These are phyloP conservation scores for Scaptomyza polygonia DNA, from an alignment of 2,888 invertebrate genomes.

Conservation along the genomic window DNA sequence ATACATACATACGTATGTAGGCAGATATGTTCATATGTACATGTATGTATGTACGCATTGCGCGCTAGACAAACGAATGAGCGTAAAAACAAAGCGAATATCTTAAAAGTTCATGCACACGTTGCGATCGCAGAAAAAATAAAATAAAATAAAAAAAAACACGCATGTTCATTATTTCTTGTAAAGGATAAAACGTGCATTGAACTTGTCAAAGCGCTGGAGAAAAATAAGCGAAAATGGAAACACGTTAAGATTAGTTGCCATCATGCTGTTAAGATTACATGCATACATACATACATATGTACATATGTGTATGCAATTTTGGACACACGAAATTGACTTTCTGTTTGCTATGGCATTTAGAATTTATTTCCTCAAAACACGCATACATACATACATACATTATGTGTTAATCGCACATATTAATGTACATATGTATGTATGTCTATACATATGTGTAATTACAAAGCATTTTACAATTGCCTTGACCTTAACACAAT, in stretches of 20 bases:
- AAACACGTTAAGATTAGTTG: not conserved
- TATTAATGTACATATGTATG: not conserved
- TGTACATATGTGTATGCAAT: not conserved
- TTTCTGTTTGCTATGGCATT: conserved; percentile 47
- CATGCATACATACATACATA: too few relatives aligned
- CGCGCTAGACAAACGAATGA: conserved; percentile 62
- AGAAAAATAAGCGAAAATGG: not conserved
- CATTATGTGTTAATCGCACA: conserved; percentile 19
- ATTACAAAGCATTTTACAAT: conserved; percentile 72
- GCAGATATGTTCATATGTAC: not conserved
- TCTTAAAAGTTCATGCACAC: conserved; percentile 77
- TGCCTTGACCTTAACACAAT: conserved; percentile 83
- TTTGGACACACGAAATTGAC: not conserved
- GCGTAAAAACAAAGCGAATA: conserved; percentile 51
- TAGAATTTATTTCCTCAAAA: conserved; percentile 70
- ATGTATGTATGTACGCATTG: conserved; percentile 57
- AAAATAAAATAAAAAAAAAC: conserved; percentile 18
- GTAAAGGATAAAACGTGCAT: conserved; percentile 72
- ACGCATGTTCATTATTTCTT: conserved; percentile 54
- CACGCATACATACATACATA: conserved; percentile 21
- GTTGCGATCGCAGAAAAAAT: conserved; percentile 21
- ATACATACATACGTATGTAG: not conserved
- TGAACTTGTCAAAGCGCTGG: conserved; percentile 47
- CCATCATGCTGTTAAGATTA: conserved; percentile 29
- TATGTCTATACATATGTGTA: conserved; percentile 52